phyloP scores from a whole-genome alignment of 2,888 invertebrate species.

The Macaria notata region DNA sequence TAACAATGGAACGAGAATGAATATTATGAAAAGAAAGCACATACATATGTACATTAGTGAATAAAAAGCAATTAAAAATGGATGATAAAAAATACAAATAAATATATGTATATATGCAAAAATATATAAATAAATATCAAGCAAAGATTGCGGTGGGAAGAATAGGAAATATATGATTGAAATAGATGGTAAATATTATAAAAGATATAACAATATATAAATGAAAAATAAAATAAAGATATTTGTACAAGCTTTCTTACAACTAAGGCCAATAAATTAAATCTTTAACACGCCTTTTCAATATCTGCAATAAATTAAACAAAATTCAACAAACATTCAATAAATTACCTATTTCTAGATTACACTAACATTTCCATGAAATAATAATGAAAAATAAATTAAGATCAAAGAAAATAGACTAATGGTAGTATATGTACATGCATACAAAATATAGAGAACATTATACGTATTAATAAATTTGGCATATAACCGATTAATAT shows the following conservation, averaged over 20 bases:
- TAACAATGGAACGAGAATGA: too few relatives aligned
- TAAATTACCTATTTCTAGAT: constrained; percentile 45
- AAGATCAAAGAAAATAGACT: background rate
- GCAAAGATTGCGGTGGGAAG: constrained; percentile 22
- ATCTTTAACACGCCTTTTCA: constrained; percentile 49
- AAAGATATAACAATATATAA: constrained; percentile 3
- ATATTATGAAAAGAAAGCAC: too few relatives aligned
- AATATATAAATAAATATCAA: background rate
- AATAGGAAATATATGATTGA: constrained; percentile 4
- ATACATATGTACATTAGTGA: too few relatives aligned
- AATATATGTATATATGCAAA: too few relatives aligned
- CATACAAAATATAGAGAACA: too few relatives aligned
- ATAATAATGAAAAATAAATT: constrained; percentile 10
- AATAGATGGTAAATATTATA: background rate
- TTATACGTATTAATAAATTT: too few relatives aligned
- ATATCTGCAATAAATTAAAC: constrained; percentile 51
- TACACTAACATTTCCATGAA: background rate
- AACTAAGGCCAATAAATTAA: constrained; percentile 11
- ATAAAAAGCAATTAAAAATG: too few relatives aligned
- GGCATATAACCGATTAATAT: too few relatives aligned
- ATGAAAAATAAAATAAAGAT: constrained; percentile 12
- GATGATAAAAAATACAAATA: too few relatives aligned
- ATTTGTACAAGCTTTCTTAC: constrained; percentile 10
- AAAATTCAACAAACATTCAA: constrained; percentile 45
- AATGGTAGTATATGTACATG: too few relatives aligned